Evolutionary conservation across 2,113 vertebrate genomes (phyloP), one percentile per base, ranked within the genome.

Genomic region (Hydrolagus affinis): DNA sequence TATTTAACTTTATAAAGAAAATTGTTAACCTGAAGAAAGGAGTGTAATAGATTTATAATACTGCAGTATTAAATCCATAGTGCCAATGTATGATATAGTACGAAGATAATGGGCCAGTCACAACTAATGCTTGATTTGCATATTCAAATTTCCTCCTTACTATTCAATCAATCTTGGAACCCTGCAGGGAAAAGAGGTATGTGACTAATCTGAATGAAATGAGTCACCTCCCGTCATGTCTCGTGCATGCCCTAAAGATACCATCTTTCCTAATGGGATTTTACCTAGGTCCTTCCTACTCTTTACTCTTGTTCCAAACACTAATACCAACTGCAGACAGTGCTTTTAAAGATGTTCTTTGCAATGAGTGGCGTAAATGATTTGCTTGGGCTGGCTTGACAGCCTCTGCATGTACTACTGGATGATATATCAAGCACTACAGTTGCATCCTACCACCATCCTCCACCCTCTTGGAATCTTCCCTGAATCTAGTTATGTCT

Each of bases 121-220:
- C 91, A 86, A 92, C 91, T 93, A 94, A 95, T 91, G 90, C 92
- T 89, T 96, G 91, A 94, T 85, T 91, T 93, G 89, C 93, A 87
- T 94, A 94, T 95, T 94, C 93, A 94, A 95, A 95, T 97, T 93
- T 95, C 93, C 92, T 96, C 92, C 95, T 93, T 93, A 95, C 93
- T 92, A 91, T 95, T 95, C 93, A 91, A 94, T 94, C 95, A 93
- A 91, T 94, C 92, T 93, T 94, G 95, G 94, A 96, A 95, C 93
- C 93, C 92, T 93, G 92, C 96, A 98, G 97, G 96, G 96, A 90
- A 98, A 95, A 97, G 96, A 98, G 97, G 97, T 98, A 98, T 94
- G 97, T 99, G 95, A 94, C 89, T 88, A 90, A 94, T 90, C 88
- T 88, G 90, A 96, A 93, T 92, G 90, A 94, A 88, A 91, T 88